Conservation (phyloP, 2,113 vertebrate genomes). For the Bambusicola thoracicus region DNA sequence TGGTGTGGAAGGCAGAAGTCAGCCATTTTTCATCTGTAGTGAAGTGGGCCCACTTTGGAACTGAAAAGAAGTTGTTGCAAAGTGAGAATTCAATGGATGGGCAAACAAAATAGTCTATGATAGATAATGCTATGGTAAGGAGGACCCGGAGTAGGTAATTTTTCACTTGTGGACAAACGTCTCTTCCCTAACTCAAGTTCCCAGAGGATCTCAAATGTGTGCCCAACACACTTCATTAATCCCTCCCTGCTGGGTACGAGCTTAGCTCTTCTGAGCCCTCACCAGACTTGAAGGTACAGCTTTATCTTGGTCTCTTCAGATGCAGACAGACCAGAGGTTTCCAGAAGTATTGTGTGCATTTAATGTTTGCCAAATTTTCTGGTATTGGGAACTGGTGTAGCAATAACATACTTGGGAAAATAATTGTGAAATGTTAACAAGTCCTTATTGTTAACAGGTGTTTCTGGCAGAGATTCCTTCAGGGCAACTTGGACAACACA, state of each 20-base stretch:
- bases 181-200: not conserved
- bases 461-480: constrained; percentile 53
- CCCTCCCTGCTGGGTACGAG: not conserved
- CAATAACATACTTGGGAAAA: constrained; percentile 61
- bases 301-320: not conserved
- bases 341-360: not conserved
- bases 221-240: not conserved
- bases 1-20: not conserved
- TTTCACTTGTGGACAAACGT: not conserved
- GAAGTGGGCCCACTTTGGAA: not conserved
- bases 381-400: not conserved
- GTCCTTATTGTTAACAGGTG: constrained; percentile 71
- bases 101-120: not conserved
- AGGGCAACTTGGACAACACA: constrained; percentile 46
- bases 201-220: not conserved
- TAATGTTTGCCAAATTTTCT: constrained; percentile 21
- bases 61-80: not conserved
- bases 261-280: not conserved
- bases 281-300: not conserved
- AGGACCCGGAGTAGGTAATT: not conserved
- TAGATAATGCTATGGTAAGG: not conserved
- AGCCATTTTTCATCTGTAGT: not conserved
- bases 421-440: constrained; percentile 65
- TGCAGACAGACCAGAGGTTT: not conserved
- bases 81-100: not conserved